Conservation (phyloP, 2,113 vertebrate genomes). For the Pelodiscus sinensis region DNA sequence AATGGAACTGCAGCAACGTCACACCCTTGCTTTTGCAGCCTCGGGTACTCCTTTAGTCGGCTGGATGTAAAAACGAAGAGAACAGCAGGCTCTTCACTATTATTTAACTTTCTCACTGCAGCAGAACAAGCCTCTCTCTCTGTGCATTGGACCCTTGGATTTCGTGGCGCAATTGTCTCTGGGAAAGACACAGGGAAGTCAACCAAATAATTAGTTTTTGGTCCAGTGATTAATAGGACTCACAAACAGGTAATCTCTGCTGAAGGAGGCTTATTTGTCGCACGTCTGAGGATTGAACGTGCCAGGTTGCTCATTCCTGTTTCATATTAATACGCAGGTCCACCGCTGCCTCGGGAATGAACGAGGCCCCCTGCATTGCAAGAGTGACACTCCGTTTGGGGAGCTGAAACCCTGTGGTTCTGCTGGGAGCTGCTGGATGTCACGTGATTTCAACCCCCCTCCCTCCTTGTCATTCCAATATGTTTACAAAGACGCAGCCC, state of each 20-base stretch:
- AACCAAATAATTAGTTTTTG: conserved; percentile 71
- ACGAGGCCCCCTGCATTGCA: rapidly evolving
- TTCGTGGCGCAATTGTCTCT: not conserved
- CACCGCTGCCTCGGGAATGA: not conserved
- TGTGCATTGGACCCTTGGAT: not conserved
- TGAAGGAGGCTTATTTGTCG: not conserved
- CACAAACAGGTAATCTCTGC: conserved; percentile 62
- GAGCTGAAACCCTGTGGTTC: not conserved
- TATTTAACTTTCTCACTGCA: not conserved
- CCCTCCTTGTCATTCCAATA: not conserved
- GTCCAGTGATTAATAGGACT: conserved; percentile 57
- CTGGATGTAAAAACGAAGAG: not conserved
- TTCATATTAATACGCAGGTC: not conserved
- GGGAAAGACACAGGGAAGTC: conserved; percentile 33
- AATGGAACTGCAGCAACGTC: not conserved
- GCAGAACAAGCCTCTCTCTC: not conserved
- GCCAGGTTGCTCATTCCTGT: not conserved
- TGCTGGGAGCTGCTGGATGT: not conserved
- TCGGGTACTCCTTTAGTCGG: rapidly evolving
- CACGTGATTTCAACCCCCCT: not conserved
- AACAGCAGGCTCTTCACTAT: not conserved
- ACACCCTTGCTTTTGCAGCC: not conserved
- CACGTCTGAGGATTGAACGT: not conserved
- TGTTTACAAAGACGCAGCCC: not conserved
- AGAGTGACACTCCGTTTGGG: not conserved